Percentiles rank a stretch among this genome's conserved stretches.
phyloP scores from a whole-genome alignment of 2,113 vertebrate species.

The Dicrurus megarhynchus region DNA sequence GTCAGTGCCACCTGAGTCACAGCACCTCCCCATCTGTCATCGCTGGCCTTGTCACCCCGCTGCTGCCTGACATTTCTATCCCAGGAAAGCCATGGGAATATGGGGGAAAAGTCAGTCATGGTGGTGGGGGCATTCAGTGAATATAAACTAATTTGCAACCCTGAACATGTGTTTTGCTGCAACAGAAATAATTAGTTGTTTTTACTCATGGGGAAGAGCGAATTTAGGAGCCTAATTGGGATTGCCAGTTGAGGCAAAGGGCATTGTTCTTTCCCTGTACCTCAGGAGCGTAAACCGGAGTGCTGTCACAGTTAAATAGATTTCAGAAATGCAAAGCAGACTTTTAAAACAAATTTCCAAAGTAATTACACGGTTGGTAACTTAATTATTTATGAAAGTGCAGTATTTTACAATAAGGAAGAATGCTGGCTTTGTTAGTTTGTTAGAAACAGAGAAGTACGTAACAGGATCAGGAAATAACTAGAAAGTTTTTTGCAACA shows the following conservation, averaged over 20 bases:
- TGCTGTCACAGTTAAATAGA: neutral
- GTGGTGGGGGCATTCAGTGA: neutral
- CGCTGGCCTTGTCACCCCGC: neutral
- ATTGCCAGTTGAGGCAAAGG: neutral
- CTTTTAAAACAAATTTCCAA: neutral
- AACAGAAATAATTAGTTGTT: neutral
- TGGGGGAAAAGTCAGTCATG: neutral
- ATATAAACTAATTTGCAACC: neutral
- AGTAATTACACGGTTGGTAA: neutral
- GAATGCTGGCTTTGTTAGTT: neutral
- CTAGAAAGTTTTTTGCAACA: neutral
- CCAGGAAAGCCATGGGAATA: neutral
- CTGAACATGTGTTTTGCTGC: neutral
- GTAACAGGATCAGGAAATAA: neutral
- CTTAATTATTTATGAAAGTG: neutral
- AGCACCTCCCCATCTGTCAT: neutral
- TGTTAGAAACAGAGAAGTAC: neutral
- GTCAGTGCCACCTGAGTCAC: neutral
- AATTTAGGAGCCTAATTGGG: neutral
- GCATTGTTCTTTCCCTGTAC: neutral
- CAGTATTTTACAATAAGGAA: neutral
- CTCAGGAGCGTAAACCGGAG: neutral
- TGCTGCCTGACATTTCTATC: neutral
- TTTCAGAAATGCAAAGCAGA: neutral
- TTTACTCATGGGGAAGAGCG: neutral